phyloP scores from a whole-genome alignment of 2,113 vertebrate genomes.

The Ramphastos sulfuratus region DNA sequence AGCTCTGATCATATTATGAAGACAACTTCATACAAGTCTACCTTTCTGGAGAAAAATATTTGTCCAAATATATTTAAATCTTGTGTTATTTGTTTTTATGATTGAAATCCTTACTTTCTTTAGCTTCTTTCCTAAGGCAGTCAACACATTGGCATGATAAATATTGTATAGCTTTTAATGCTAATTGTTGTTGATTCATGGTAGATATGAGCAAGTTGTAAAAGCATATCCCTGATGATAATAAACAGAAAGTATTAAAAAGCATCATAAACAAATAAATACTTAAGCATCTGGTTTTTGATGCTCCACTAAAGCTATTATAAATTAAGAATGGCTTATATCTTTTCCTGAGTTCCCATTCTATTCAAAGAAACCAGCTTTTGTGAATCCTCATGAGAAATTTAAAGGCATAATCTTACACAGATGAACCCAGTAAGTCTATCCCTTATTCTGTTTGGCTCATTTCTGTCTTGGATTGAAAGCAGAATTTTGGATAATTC shows the following conservation, averaged over 20 bases:
- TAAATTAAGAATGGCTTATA: neutral
- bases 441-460: neutral
- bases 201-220: neutral
- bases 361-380: neutral
- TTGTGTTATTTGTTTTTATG: neutral
- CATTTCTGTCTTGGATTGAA: neutral
- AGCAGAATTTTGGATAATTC: neutral
- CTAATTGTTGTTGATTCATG: constrained; percentile 25
- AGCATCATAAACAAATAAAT: constrained; percentile 38
- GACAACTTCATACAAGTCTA: neutral
- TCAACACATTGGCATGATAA: neutral
- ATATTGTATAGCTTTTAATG: neutral
- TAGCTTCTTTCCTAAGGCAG: neutral
- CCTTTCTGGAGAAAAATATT: neutral
- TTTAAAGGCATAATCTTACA: neutral
- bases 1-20: neutral
- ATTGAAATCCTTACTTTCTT: neutral
- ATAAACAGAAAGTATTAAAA: constrained; percentile 35
- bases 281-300: constrained; percentile 26
- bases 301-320: neutral
- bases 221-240: constrained; percentile 7
- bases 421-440: neutral
- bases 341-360: neutral
- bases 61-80: neutral
- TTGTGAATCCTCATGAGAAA: neutral